phyloP scores from a whole-genome alignment of 2,888 invertebrate genomes.

The Cephus pygmeus region DNA sequence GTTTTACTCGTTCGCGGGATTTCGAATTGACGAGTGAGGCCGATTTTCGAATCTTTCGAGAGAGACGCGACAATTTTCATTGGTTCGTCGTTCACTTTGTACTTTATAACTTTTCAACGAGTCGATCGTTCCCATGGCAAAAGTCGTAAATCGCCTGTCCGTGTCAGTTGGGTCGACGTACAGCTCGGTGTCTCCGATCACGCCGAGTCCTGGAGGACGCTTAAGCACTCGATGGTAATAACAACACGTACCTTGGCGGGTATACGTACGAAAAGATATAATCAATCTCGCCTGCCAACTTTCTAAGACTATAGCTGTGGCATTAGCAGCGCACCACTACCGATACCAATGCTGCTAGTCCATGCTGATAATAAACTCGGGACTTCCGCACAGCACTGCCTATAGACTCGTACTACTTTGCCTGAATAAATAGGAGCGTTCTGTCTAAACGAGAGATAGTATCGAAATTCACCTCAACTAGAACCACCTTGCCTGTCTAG shows the following conservation, averaged over 20 bases:
- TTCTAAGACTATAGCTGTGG: neutral
- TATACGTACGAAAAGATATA: neutral
- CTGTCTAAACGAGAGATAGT: slow-evolving; percentile 28
- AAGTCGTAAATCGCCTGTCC: neutral
- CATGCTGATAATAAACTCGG: slow-evolving; percentile 18
- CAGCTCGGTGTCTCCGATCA: neutral
- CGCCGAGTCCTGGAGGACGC: neutral
- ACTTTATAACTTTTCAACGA: neutral
- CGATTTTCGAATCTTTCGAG: neutral
- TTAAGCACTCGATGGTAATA: neutral
- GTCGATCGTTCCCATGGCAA: neutral
- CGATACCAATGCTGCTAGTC: neutral
- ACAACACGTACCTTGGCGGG: neutral
- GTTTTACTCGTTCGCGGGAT: neutral
- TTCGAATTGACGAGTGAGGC: neutral
- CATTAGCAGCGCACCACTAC: neutral
- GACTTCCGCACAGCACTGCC: slow-evolving; percentile 14
- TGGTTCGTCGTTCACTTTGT: neutral
- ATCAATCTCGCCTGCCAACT: slow-evolving; percentile 7
- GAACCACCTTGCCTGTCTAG: neutral
- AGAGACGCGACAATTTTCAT: neutral
- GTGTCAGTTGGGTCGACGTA: neutral
- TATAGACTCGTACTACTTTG: slow-evolving; percentile 31
- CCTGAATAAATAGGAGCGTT: slow-evolving; percentile 38
- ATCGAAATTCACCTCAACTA: slow-evolving; percentile 25